phyloP scores from a whole-genome alignment of 1,140 invertebrate genomes.

The Paraescarpia echinospica region DNA sequence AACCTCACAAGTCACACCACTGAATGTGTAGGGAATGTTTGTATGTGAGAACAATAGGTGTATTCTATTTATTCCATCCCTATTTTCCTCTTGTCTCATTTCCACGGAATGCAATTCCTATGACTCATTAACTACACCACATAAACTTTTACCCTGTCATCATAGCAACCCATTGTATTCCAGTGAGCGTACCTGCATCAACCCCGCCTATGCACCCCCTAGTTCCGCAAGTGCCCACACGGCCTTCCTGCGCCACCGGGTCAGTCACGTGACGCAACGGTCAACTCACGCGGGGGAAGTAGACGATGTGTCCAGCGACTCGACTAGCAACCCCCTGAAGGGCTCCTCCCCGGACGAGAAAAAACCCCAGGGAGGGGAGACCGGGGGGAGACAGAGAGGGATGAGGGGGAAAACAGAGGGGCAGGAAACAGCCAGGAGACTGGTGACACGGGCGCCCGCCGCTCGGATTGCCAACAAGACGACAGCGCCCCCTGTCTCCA shows the following conservation, averaged over 20 bases:
- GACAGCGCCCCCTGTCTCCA: not conserved
- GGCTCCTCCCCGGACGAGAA: not conserved
- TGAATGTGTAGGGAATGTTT: no score
- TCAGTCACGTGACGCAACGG: not conserved
- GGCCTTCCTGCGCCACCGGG: no score
- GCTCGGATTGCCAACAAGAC: not conserved
- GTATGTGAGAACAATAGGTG: no score
- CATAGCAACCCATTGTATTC: not conserved
- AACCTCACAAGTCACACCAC: no score
- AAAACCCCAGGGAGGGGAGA: not conserved
- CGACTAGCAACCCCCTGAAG: not conserved
- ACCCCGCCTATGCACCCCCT: not conserved
- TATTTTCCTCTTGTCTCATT: no score
- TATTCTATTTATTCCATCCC: no score
- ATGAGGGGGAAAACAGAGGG: not conserved
- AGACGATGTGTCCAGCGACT: not conserved
- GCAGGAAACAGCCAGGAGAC: not conserved
- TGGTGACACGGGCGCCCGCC: not conserved
- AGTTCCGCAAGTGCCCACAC: not conserved
- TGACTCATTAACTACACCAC: no score
- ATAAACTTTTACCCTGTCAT: no score
- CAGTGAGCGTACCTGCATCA: not conserved
- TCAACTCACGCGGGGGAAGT: not conserved
- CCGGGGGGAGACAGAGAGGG: not conserved
- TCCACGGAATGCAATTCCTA: no score